phyloP scores from a whole-genome alignment of 2,113 vertebrate species.

The Nothoprocta pentlandii region DNA sequence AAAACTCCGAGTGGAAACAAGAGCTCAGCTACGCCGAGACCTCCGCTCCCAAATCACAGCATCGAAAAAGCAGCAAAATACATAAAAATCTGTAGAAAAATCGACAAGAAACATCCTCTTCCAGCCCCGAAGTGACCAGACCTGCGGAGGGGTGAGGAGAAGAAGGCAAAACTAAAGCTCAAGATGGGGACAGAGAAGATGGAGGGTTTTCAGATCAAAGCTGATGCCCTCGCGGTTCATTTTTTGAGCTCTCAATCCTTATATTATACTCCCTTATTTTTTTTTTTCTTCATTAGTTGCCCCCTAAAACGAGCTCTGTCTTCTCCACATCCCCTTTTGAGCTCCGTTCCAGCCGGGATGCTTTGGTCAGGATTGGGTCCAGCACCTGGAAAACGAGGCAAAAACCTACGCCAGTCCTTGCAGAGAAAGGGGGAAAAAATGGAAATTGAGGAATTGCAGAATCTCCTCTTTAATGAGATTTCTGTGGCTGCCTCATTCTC shows the following conservation, averaged over 20 bases:
- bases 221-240: not conserved
- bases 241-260: not conserved
- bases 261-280: not conserved
- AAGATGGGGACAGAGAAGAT: not conserved
- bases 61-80: not conserved
- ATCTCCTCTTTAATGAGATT: not conserved
- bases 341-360: not conserved
- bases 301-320: not conserved
- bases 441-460: not conserved
- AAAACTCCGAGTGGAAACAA: not conserved
- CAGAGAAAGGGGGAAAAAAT: not conserved
- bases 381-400: not conserved
- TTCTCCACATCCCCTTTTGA: not conserved
- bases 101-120: fast-evolving
- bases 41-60: not conserved
- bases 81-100: not conserved
- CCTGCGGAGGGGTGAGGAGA: not conserved
- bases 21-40: not conserved
- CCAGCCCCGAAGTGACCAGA: not conserved
- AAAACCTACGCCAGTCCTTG: not conserved
- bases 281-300: not conserved
- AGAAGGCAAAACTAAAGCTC: not conserved
- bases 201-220: not conserved
- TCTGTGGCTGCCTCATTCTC: not conserved
- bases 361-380: not conserved